Base-by-base conservation (phyloP, 2,888 invertebrate genomes). In the Nomada goodeniana region DNA sequence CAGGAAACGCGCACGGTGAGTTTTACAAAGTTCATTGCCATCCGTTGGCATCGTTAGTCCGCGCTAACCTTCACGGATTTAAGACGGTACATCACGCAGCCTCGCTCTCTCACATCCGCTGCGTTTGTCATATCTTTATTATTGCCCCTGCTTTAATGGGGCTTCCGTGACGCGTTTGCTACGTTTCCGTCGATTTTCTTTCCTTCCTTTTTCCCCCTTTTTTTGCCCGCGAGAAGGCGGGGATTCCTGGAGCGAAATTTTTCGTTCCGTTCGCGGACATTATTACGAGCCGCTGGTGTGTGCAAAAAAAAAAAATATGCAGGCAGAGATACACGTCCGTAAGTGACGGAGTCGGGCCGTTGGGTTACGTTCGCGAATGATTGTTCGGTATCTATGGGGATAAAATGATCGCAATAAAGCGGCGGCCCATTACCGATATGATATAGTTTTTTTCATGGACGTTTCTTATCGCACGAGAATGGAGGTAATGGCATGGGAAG, bases 101-200 rank as follows among this genome's bases (percentile, higher is more conserved):
- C 63, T 52, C 71, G 53, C n/a, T n/a, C 50, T 61, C n/a, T 76
- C 68, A 42, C 36, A 57, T 60, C 36, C 78, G 72, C 63, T 53
- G 57, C 76, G 82, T 79, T 84, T 76, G 72, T 86, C 72, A 73
- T 76, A 76, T 80, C 80, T 84, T 86, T 82, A 84, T 86, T 72
- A 76, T 69, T 70, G 82, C 68, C 59, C 77, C 63, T 74, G 69
- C 52, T 77, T 83, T 83, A 83, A 82, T 77, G 77, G 42, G 36
- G 80, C 42, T 81, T 81, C 74, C 80, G 73, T 47, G 65, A 57
- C 60, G 23, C 47, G 44, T 42, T 52, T 20, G 15, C 55, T 70
- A 44, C n/a, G 55, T 57, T 80, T 72, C 50, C n/a, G 57, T 63
- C 53, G 20, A 23, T 20, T n/a, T 42, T 55, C 15, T 47, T 10